These are phyloP conservation scores for Polyommatus icarus DNA, from an alignment of 2,888 invertebrate genomes.

Conservation along the genomic window DNA sequence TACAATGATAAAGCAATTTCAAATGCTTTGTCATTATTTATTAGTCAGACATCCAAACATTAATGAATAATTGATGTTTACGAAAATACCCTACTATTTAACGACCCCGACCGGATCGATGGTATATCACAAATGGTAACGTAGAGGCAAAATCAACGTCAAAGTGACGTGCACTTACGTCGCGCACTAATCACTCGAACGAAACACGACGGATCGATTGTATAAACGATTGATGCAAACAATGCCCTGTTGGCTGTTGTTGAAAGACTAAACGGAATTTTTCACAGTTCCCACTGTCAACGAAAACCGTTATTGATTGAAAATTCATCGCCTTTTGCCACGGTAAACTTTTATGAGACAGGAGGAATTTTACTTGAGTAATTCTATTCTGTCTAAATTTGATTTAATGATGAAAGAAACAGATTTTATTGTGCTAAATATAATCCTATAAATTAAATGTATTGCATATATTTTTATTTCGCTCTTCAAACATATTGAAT, in stretches of 20 bases:
- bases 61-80: too few relatives aligned
- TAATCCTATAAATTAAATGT: too few relatives aligned
- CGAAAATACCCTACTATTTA: too few relatives aligned
- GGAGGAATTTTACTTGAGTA: too few relatives aligned
- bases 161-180: constrained; percentile 15
- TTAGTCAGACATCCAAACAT: too few relatives aligned
- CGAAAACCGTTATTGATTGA: neutral
- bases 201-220: constrained; percentile 7
- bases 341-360: neutral
- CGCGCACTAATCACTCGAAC: constrained; percentile 6
- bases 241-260: constrained; percentile 3
- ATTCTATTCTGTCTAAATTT: too few relatives aligned
- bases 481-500: too few relatives aligned
- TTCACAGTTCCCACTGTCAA: neutral
- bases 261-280: constrained; percentile 17
- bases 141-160: neutral
- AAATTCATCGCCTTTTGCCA: neutral
- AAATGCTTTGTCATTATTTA: too few relatives aligned
- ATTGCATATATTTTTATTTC: too few relatives aligned
- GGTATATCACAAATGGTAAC: neutral
- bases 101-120: neutral
- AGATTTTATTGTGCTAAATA: too few relatives aligned
- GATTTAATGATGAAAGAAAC: too few relatives aligned
- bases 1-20: too few relatives aligned
- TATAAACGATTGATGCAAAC: constrained; percentile 12